These are phyloP conservation scores for Steinernema khuongi DNA, from an alignment of 1,140 invertebrate species.

Conservation along the genomic window DNA sequence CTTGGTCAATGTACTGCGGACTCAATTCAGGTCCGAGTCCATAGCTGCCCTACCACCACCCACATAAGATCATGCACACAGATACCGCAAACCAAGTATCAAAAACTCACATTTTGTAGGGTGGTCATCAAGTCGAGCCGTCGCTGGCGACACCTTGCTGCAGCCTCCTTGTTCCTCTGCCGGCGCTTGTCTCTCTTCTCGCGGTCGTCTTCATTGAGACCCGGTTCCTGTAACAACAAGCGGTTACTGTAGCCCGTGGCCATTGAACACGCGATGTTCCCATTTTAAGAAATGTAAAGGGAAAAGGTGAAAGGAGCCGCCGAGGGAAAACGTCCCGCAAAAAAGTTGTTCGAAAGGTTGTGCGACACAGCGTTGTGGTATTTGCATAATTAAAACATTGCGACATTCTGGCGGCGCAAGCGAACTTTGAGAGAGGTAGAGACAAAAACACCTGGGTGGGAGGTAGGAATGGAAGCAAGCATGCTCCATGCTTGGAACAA, in stretches of 20 bases:
- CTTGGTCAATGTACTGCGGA: too few relatives aligned
- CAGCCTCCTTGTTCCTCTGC: conserved; percentile 35
- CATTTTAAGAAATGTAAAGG: not conserved
- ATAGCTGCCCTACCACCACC: too few relatives aligned
- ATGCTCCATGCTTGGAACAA: too few relatives aligned
- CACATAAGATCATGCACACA: not conserved
- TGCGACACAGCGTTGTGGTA: not conserved
- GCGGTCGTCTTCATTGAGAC: conserved; percentile 17
- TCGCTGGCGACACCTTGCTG: conserved; percentile 33
- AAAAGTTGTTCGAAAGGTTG: not conserved
- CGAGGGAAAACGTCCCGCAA: not conserved
- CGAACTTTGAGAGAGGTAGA: too few relatives aligned
- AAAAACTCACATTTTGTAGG: conserved; percentile 26
- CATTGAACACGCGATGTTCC: not conserved
- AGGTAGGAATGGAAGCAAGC: too few relatives aligned
- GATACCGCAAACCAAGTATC: not conserved
- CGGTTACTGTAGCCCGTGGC: not conserved
- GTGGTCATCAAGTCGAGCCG: conserved; percentile 32
- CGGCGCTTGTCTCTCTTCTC: conserved; percentile 32
- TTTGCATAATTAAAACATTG: not conserved
- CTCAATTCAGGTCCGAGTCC: too few relatives aligned
- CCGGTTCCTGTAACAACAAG: not conserved
- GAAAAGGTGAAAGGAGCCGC: not conserved
- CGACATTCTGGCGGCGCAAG: not conserved
- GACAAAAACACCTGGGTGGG: too few relatives aligned